Evolutionary conservation across 2,113 vertebrate species (phyloP).

Genomic region (Hydropotes inermis): DNA sequence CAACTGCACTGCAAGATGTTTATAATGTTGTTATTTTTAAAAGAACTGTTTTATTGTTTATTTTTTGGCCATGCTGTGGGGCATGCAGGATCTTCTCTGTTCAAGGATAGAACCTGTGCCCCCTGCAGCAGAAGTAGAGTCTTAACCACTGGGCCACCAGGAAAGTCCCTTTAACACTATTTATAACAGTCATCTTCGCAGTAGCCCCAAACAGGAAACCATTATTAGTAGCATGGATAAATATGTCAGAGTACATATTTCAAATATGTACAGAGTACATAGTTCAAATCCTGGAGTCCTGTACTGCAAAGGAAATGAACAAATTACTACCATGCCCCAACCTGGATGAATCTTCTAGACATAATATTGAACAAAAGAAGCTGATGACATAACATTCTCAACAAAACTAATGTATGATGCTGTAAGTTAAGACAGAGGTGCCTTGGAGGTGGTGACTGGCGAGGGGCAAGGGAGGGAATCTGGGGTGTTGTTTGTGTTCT

Average conservation of each 20-base stretch:
- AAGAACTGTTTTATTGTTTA: background rate
- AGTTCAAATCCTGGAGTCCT: background rate
- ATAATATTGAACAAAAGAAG: background rate
- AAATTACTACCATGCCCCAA: background rate
- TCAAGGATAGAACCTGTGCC: background rate
- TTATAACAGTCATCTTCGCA: background rate
- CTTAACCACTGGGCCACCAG: background rate
- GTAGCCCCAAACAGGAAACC: background rate
- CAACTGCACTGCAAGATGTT: background rate
- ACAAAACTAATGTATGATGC: background rate
- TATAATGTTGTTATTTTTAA: background rate
- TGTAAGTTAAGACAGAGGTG: background rate
- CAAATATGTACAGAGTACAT: no score
- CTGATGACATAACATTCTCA: background rate
- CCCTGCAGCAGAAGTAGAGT: background rate
- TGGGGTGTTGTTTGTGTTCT: background rate
- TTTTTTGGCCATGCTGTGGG: background rate
- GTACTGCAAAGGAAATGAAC: background rate
- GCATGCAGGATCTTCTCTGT: background rate
- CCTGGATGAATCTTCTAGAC: background rate
- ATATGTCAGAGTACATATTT: background rate
- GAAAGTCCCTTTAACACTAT: background rate
- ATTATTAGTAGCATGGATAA: background rate
- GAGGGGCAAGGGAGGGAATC: rapidly evolving
- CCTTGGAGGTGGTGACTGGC: background rate